phyloP scores from a whole-genome alignment of 2,888 invertebrate genomes.

The Thera britannica region DNA sequence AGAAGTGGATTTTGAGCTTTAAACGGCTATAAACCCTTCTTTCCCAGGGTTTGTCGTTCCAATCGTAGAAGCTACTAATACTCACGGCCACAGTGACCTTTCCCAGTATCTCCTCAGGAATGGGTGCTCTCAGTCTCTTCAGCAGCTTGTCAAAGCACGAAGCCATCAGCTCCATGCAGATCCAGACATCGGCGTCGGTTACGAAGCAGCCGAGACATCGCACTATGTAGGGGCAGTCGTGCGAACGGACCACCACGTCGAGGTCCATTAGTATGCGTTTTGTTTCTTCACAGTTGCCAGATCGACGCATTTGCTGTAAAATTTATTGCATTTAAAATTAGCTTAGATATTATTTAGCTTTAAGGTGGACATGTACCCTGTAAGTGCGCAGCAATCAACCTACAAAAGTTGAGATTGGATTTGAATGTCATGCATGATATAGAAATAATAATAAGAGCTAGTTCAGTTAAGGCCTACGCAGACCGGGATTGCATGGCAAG shows the following conservation, averaged over 20 bases:
- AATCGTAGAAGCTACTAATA: slow-evolving; percentile 4
- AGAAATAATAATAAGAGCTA: no score
- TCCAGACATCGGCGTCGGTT: slow-evolving; percentile 99
- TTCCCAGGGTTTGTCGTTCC: no score
- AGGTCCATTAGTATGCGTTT: slow-evolving; percentile 99
- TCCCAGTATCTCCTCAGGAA: slow-evolving; percentile 98
- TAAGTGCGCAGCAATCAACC: no score
- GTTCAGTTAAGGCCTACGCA: no score
- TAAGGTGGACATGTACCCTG: no score
- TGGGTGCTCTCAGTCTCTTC: slow-evolving; percentile 92
- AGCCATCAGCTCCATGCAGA: slow-evolving; percentile 99
- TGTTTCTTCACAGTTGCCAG: slow-evolving; percentile 98
- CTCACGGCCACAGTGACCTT: slow-evolving; percentile 98
- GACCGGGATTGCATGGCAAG: no score
- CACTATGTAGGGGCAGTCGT: slow-evolving; percentile 98
- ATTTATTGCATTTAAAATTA: neutral
- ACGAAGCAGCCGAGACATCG: slow-evolving; percentile 99
- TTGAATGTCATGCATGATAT: no score
- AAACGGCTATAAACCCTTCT: no score
- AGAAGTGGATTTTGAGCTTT: no score
- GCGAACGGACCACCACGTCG: slow-evolving; percentile 98
- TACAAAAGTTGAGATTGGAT: no score
- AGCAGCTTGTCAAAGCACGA: slow-evolving; percentile 99
- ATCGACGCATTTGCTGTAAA: slow-evolving; percentile 96
- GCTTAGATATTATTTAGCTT: no score